Evolutionary conservation across 1,140 invertebrate genomes (phyloP), one percentile per base, ranked within the genome.

Genomic region (Notospermus geniculatus): DNA sequence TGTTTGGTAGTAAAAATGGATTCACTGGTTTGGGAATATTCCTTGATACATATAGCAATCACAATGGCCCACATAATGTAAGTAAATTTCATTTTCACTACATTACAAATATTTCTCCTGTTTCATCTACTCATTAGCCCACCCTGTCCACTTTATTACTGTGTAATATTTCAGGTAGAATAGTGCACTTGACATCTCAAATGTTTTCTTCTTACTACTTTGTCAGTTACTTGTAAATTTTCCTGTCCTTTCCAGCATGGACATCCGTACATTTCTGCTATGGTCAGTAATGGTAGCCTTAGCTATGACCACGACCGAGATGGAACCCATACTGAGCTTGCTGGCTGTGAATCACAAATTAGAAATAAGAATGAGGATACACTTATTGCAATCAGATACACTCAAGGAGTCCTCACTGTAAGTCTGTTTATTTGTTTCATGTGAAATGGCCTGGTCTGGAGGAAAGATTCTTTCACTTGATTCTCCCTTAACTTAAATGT

Each of bases 21-120:
- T 99, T 98, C 79, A 85, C 88, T 56, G 97, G 97, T 0, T 83
- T 99, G 17, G 95, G 89, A 11, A 86, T 99, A 30, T 93, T 99
- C 78, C 79, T 99, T 57, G 97, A 99, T 78, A 99, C 97, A 0
- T 99, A 99, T 78, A 97, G 92, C 77, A 99, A 99, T 81, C 95
- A 99, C 72, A 99, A 99, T 86, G 96, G 95, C n/a, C 90, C 91
- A 53, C 93, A 98, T 75, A 94, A 93, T 85, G 93, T 96, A 87
- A 85, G 86, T 71, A 43, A 17, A 7, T 9, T 13, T n/a, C 15
- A 53, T 17, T 11, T 53, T 25, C 23, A 13, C 52, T 13, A 53
- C 11, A 17, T 53, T 53, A 53, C 22, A 13, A 53, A 53, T 22
- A 53, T 53, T 17, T 5, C n/a, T 25, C 4, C n/a, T 54, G 2